Conservation (phyloP, 2,888 invertebrate genomes). For the Quadroppia sp. region DNA sequence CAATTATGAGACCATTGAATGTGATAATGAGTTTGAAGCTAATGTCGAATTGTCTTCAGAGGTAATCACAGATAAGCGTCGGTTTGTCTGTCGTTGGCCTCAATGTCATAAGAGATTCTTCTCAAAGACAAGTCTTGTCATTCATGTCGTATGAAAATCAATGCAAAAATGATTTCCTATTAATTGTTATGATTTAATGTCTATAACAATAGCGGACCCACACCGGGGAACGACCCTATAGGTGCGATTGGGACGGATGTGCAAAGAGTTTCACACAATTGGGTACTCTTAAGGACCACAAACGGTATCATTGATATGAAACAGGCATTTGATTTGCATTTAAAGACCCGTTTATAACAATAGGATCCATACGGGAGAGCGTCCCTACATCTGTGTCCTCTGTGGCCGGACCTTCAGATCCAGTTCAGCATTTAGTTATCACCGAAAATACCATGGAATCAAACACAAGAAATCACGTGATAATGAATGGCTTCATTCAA, state of each 20-base stretch:
- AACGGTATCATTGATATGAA: neutral
- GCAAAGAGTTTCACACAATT: neutral
- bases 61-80: neutral
- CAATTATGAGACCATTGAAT: too few species aligned
- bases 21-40: too few species aligned
- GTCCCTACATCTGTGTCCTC: neutral
- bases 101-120: neutral
- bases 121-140: neutral
- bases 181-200: neutral
- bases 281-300: neutral
- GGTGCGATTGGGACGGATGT: neutral
- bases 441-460: neutral
- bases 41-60: too few species aligned
- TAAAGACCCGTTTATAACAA: neutral
- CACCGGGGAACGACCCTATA: neutral
- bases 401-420: neutral
- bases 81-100: neutral
- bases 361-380: neutral
- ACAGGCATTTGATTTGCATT: neutral
- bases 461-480: neutral
- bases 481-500: neutral
- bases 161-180: neutral
- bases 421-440: neutral
- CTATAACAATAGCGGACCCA: neutral
- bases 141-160: neutral